phyloP scores from a whole-genome alignment of 2,797 vertebrate genomes.

The Lagocephalus sceleratus region DNA sequence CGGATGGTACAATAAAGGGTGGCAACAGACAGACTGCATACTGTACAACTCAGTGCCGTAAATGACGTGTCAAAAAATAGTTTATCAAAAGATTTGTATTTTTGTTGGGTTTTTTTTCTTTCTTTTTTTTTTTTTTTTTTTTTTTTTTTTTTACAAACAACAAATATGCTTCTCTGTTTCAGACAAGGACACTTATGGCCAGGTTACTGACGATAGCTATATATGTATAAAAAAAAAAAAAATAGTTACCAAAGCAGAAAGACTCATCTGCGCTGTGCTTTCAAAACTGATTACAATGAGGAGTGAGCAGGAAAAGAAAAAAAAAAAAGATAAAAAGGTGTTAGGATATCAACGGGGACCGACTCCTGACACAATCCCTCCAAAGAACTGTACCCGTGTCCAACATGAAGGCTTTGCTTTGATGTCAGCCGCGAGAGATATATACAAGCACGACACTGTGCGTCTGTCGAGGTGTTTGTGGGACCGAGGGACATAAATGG shows the following conservation, averaged over 20 bases:
- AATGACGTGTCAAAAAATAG: conserved; percentile 77
- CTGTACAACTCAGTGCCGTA: conserved; percentile 71
- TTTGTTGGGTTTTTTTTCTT: too few species aligned
- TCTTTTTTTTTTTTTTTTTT: conserved; percentile 64
- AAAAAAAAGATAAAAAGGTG: too few species aligned
- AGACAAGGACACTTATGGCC: conserved; percentile 80
- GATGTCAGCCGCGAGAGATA: conserved; percentile 36
- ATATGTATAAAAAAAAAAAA: conserved; percentile 31
- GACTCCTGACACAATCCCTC: too few species aligned
- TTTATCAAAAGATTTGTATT: conserved; percentile 72
- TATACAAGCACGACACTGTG: conserved; percentile 28
- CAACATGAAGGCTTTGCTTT: conserved; percentile 12
- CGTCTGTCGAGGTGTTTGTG: conserved; percentile 17
- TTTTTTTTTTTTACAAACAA: conserved; percentile 24
- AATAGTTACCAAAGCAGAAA: conserved; percentile 31
- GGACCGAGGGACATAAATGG: too few species aligned
- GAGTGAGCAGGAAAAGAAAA: neutral
- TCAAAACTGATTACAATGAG: conserved; percentile 32
- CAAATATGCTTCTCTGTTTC: conserved; percentile 50
- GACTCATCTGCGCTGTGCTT: conserved; percentile 59
- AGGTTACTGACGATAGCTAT: conserved; percentile 59
- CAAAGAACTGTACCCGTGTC: too few species aligned
- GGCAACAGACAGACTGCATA: conserved; percentile 67
- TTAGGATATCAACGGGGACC: too few species aligned
- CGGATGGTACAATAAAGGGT: conserved; percentile 57